Evolutionary conservation across 2,113 vertebrate species (phyloP).

Genomic region (Hippocampus barbouri): DNA sequence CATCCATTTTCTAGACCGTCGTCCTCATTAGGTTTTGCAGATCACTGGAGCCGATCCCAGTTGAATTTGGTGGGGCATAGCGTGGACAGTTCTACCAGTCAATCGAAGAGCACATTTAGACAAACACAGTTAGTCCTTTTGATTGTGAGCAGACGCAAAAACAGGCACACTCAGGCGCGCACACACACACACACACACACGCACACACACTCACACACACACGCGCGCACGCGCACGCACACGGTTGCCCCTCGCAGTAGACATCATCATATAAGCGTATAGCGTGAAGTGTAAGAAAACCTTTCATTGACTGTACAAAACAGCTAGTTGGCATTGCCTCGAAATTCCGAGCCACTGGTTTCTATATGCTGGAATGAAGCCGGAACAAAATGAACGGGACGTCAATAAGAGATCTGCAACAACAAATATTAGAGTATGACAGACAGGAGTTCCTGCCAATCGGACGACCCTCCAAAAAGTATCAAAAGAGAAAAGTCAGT

Average conservation of each 20-base stretch:
- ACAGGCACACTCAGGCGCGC: not conserved
- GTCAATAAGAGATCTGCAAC: not conserved
- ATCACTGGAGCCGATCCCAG: not conserved
- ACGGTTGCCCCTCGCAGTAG: not conserved
- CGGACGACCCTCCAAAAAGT: not conserved
- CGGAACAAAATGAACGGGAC: not conserved
- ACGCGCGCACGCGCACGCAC: not conserved
- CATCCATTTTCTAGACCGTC: not conserved
- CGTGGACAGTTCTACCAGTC: not conserved
- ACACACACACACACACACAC: too few relatives aligned
- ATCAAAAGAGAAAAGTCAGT: not conserved
- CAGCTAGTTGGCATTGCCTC: not conserved
- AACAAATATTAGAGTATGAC: not conserved
- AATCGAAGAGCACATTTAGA: not conserved
- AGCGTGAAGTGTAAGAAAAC: not conserved
- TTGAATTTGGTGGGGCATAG: not conserved
- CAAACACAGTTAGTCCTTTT: conserved; percentile 3
- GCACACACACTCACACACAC: too few relatives aligned
- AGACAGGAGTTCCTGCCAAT: not conserved
- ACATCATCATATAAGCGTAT: not conserved
- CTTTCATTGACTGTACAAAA: not conserved
- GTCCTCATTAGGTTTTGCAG: not conserved
- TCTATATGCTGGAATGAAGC: not conserved
- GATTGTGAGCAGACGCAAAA: not conserved
- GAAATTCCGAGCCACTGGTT: not conserved